phyloP scores from a whole-genome alignment of 2,888 invertebrate species.

The Peribatodes rhomboidaria region DNA sequence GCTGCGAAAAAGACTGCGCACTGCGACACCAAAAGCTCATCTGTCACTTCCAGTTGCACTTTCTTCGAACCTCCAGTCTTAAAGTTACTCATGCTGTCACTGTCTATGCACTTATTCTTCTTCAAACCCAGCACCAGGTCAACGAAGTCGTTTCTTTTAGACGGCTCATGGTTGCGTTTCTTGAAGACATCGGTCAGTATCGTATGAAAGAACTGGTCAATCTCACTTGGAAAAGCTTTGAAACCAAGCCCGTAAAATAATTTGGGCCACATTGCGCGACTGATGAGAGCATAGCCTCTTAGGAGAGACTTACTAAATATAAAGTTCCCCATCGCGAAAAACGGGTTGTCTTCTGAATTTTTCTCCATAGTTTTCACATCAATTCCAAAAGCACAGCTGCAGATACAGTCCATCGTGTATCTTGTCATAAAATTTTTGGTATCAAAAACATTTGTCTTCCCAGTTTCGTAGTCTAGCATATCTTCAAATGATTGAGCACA shows the following conservation, averaged over 20 bases:
- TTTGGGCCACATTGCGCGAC: conserved; percentile 56
- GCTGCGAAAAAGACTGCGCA: conserved; percentile 78
- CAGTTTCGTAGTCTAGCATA: conserved; percentile 45
- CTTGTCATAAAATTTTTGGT: conserved; percentile 49
- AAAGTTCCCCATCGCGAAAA: conserved; percentile 50
- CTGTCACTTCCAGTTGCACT: conserved; percentile 56
- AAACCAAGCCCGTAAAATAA: conserved; percentile 57
- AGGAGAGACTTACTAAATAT: conserved; percentile 46
- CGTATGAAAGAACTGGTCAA: conserved; percentile 53
- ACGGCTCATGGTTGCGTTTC: conserved; percentile 51
- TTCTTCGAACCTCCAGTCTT: conserved; percentile 48
- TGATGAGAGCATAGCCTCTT: conserved; percentile 43
- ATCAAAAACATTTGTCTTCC: conserved; percentile 39
- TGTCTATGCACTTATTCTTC: conserved; percentile 52
- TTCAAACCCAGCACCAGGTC: conserved; percentile 62
- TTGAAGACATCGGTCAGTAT: conserved; percentile 56
- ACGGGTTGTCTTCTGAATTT: conserved; percentile 51
- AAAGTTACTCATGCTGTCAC: conserved; percentile 58
- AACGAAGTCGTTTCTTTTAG: conserved; percentile 61
- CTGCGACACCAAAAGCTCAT: conserved; percentile 80
- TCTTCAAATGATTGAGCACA: conserved; percentile 48
- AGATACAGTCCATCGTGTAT: conserved; percentile 58
- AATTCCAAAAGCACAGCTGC: conserved; percentile 57
- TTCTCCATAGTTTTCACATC: conserved; percentile 55
- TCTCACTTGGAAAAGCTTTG: conserved; percentile 46